Evolutionary conservation across 2,113 vertebrate genomes (phyloP).

Genomic region (Hydrolagus affinis): DNA sequence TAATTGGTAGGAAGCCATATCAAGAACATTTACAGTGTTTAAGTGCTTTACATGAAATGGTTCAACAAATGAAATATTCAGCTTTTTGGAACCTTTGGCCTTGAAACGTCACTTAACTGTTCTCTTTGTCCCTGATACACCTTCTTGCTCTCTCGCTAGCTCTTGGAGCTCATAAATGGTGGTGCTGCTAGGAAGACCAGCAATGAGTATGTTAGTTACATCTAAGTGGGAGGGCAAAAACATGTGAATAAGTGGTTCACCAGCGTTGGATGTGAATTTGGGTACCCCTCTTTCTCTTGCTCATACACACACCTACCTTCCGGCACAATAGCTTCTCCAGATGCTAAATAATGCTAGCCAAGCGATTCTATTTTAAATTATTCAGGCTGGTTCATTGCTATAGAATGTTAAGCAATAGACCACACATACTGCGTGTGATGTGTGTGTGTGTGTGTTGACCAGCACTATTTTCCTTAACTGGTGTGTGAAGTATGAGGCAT

Average conservation of each 20-base stretch:
- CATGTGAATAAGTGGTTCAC: too few relatives aligned
- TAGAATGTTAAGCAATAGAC: too few relatives aligned
- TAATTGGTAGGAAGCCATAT: not conserved
- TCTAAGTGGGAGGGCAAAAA: too few relatives aligned
- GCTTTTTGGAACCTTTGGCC: not conserved
- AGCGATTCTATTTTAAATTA: not conserved
- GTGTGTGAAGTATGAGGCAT: not conserved
- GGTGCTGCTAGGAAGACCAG: not conserved
- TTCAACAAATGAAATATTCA: not conserved
- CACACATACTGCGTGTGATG: too few relatives aligned
- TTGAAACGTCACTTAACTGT: not conserved
- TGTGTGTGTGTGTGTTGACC: too few relatives aligned
- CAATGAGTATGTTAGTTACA: too few relatives aligned
- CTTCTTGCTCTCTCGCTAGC: not conserved
- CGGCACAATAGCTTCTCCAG: too few relatives aligned
- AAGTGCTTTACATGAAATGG: not conserved
- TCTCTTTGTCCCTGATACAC: not conserved
- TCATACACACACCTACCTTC: not conserved
- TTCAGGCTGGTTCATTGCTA: too few relatives aligned
- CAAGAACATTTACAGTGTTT: not conserved
- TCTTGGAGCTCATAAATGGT: not conserved
- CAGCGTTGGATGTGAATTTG: too few relatives aligned
- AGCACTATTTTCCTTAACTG: not conserved
- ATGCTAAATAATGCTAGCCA: not conserved
- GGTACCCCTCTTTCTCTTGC: not conserved